Percentiles rank a stretch among this genome's conserved stretches.
phyloP scores from a whole-genome alignment of 2,888 invertebrate genomes.

The Pammene fasciana region DNA sequence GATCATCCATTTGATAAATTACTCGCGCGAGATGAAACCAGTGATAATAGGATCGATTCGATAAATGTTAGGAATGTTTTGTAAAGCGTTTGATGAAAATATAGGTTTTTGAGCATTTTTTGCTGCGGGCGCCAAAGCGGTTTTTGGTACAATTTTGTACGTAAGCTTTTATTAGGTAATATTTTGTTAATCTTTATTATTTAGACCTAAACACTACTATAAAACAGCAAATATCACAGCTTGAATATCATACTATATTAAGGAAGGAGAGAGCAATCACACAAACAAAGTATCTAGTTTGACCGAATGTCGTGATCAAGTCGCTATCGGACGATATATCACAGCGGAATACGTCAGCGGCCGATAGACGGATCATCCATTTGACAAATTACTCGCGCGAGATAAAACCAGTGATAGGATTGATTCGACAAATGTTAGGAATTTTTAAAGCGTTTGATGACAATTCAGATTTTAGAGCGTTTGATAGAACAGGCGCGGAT shows the following conservation, averaged over 20 bases:
- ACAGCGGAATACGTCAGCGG: conserved; percentile 30
- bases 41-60: conserved; percentile 27
- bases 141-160: not conserved
- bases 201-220: no score
- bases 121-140: not conserved
- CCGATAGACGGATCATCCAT: conserved; percentile 22
- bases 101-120: not conserved
- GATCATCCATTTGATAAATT: conserved; percentile 29
- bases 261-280: no score
- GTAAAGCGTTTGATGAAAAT: conserved; percentile 5
- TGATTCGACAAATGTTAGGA: conserved; percentile 14
- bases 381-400: conserved; percentile 25
- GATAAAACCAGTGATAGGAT: conserved; percentile 17
- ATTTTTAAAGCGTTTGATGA: conserved; percentile 8
- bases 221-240: no score
- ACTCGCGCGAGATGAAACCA: conserved; percentile 7
- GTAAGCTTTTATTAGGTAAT: no score
- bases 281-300: not conserved
- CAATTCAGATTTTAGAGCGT: not conserved
- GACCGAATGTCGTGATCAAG: conserved; percentile 8
- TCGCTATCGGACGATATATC: conserved; percentile 27
- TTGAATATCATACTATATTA: no score
- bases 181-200: no score
- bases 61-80: conserved; percentile 12
- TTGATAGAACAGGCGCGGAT: no score